Evolutionary conservation across 2,797 vertebrate species (phyloP), one percentile per base, ranked within the genome.

Genomic region (Halcyon badia): DNA sequence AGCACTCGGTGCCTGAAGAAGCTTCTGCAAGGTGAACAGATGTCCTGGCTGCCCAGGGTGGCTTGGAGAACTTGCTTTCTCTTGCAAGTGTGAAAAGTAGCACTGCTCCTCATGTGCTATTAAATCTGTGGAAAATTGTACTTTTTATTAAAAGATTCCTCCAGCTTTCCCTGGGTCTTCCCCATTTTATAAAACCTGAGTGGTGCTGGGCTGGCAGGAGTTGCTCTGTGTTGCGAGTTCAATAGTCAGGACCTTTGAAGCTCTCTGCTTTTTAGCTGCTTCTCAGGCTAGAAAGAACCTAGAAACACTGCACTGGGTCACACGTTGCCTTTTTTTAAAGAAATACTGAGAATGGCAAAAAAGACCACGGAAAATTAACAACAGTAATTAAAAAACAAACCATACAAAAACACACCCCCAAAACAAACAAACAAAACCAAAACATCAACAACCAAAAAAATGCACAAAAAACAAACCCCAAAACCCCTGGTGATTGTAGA

Each of bases 1-100:
- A 52, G 37, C 1, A 0, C 3, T 0, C 0, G 0, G 37, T 13
- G 10, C 37, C 60, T 56, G 44, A 57, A 24, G 3, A 37, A 70
- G 21, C 21, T 20, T 22, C 44, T 77, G 18, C 8, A 56, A 58
- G 20, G 48, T 31, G 57, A 41, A 10, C 18, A 13, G 30, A 4
- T 12, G 6, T 57, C 19, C 49, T 41, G 76, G 19, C 39, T 88
- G 21, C 54, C 30, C 7, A 20, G 41, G 44, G 4, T 42, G 61
- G 14, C 14, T 15, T 33, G 44, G 60, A 84, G 31, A 79, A 5
- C n/a, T 39, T 65, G 19, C 2, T 58, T 91, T 77, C 37, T 48
- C 28, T 14, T 42, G 10, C 18, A 37, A 42, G 33, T 11, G 2
- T 78, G 52, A 61, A 61, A 39, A 9, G 48, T 5, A 66, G 15